phyloP scores from a whole-genome alignment of 2,888 invertebrate genomes.

The Synanthedon andrenaeformis region DNA sequence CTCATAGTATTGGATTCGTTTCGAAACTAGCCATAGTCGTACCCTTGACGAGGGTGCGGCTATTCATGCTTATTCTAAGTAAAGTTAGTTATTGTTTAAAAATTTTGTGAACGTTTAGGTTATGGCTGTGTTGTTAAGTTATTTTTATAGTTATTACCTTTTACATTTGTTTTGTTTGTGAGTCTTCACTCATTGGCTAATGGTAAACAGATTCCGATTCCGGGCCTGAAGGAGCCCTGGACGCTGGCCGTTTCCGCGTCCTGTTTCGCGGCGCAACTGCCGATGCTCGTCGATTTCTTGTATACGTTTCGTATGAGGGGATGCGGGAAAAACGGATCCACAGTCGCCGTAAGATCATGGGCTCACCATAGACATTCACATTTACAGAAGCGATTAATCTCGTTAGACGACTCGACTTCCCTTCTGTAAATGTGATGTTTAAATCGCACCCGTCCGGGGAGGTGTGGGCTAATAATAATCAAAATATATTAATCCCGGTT shows the following conservation, averaged over 20 bases:
- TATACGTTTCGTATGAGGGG: slow-evolving; percentile 84
- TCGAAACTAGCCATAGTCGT: too few species aligned
- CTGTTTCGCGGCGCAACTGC: slow-evolving; percentile 13
- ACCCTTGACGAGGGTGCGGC: too few species aligned
- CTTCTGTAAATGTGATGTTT: too few species aligned
- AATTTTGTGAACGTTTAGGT: too few species aligned
- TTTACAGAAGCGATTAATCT: not conserved
- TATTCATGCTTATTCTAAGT: not conserved
- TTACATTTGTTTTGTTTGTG: slow-evolving; percentile 15
- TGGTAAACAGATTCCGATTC: not conserved
- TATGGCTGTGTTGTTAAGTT: too few species aligned
- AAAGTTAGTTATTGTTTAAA: not conserved
- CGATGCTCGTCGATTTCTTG: slow-evolving; percentile 71
- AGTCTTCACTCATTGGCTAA: slow-evolving; percentile 58
- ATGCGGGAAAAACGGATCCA: slow-evolving; percentile 96
- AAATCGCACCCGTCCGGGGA: too few species aligned
- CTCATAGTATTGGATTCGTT: not conserved
- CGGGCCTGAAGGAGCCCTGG: not conserved
- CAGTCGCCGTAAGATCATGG: slow-evolving; percentile 86
- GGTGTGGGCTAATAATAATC: too few species aligned
- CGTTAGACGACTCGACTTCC: too few species aligned
- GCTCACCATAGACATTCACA: not conserved
- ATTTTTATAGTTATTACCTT: too few species aligned
- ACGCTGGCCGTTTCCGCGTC: not conserved
- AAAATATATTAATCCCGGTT: too few species aligned